phyloP scores from a whole-genome alignment of 2,888 invertebrate species.

The Agrotis segetum region DNA sequence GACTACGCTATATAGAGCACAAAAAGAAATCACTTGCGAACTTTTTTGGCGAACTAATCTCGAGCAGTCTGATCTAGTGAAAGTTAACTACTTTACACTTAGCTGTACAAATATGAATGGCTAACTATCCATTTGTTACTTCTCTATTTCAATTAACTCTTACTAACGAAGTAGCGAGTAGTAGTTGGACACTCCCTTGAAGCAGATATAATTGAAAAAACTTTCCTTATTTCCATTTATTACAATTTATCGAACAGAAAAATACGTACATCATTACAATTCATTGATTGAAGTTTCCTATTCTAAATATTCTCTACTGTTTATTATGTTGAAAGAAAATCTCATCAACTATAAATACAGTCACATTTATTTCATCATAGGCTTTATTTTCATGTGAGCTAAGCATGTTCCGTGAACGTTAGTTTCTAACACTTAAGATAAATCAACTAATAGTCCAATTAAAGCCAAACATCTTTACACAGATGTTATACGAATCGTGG shows the following conservation, averaged over 20 bases:
- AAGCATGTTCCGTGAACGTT: conserved; percentile 50
- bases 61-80: conserved; percentile 81
- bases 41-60: conserved; percentile 78
- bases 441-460: conserved; percentile 74
- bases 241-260: conserved; percentile 39
- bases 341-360: conserved; percentile 33
- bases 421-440: conserved; percentile 71
- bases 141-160: conserved; percentile 55
- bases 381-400: conserved; percentile 65
- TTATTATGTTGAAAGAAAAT: conserved; percentile 37
- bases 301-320: conserved; percentile 34
- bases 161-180: conserved; percentile 36
- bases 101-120: conserved; percentile 61
- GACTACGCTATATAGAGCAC: conserved; percentile 80
- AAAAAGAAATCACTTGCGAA: conserved; percentile 82
- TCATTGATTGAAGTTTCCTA: conserved; percentile 17
- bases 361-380: conserved; percentile 54
- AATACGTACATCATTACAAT: conserved; percentile 38
- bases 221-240: conserved; percentile 48
- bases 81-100: conserved; percentile 76
- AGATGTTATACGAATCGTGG: conserved; percentile 69
- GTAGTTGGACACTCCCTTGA: conserved; percentile 45
- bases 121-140: conserved; percentile 53
- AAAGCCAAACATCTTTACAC: conserved; percentile 71
- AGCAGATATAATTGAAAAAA: conserved; percentile 44